A percentile compares a stretch with the other conserved stretches of the same genome.
Evolutionary conservation across 1,140 invertebrate genomes (phyloP).

Genomic region (Pseudomyrmex sp.): DNA sequence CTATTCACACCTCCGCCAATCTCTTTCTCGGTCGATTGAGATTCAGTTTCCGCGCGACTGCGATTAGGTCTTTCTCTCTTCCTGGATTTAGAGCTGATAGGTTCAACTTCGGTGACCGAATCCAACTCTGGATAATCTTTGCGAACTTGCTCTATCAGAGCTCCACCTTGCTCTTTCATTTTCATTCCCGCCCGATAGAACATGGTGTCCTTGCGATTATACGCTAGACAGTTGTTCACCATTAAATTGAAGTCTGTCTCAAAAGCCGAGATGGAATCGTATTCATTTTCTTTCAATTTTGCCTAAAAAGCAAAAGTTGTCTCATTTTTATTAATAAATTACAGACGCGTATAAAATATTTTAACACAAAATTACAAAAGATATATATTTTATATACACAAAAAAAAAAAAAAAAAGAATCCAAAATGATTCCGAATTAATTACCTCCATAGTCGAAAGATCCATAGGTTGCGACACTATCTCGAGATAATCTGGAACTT

Average conservation of each 20-base stretch:
- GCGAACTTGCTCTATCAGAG: constrained; percentile 91
- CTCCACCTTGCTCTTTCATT: constrained; percentile 93
- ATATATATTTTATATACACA: neutral
- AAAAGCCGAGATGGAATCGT: constrained; percentile 92
- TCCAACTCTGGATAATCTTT: constrained; percentile 89
- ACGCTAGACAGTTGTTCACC: constrained; percentile 97
- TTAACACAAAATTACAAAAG: neutral
- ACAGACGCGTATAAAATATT: neutral
- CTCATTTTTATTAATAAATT: neutral
- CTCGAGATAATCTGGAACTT: constrained; percentile 97
- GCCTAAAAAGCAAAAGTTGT: constrained; percentile 78
- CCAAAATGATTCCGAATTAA: neutral
- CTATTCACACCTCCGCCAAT: constrained; percentile 88
- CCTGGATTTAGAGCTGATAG: constrained; percentile 68
- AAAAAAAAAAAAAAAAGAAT: too few relatives aligned
- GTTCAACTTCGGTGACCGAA: constrained; percentile 78
- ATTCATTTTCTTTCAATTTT: constrained; percentile 92
- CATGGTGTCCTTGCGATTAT: constrained; percentile 97
- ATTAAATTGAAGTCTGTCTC: constrained; percentile 97
- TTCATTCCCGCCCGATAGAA: constrained; percentile 94
- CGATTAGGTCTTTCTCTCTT: constrained; percentile 79
- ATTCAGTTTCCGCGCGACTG: constrained; percentile 77
- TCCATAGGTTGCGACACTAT: constrained; percentile 98
- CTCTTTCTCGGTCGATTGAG: constrained; percentile 78
- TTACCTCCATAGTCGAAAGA: constrained; percentile 94